Evolutionary conservation across 2,113 vertebrate species (phyloP), one percentile per base, ranked within the genome.

Genomic region (Oreochromis aureus): DNA sequence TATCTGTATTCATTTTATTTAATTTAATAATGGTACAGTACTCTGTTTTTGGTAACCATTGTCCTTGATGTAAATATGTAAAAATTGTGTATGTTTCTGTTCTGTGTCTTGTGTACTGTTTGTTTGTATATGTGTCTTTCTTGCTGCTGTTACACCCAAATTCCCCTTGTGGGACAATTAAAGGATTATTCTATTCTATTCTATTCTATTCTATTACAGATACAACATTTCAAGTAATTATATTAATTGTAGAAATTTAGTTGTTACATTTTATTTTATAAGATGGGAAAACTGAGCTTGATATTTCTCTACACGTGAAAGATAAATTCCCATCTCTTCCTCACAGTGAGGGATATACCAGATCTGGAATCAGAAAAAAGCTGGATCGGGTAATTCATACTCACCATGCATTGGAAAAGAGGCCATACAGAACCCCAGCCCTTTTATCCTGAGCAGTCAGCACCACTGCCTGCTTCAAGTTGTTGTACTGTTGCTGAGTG

Each of bases 341-440:
- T 76, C 22, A 30, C 4, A 76, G 69, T 73, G 41, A 73, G 15
- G 41, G 15, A 30, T 0, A 11, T 44, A 30, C 34, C 19, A 30
- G 41, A 18, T 18, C 10, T 76, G 22, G 24, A 76, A 18, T 71
- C 15, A 30, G 24, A 19, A 7, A 76, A 76, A 51, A 30, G 24
- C 69, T 11, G 24, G 41, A 73, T 48, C 0, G 2, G 15, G 44
- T 18, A 48, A 1, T 19, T 46, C 44, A 3, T 7, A 48, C 96
- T 96, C 87, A 97, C 97, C 97, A 97, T 24, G 96, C 94, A 10
- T 97, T 97, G 82, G 96, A 95, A 41, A 97, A 97, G 30, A 97
- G 94, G 24, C 97, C 97, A 6, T 97, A 97, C 81, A 97, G 84
- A 80, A 97, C 92, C 1, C 96, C 96, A 4, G 93, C 94, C 63